Evolutionary conservation across 2,797 vertebrate genomes (phyloP).

Genomic region (Saxicola maurus): DNA sequence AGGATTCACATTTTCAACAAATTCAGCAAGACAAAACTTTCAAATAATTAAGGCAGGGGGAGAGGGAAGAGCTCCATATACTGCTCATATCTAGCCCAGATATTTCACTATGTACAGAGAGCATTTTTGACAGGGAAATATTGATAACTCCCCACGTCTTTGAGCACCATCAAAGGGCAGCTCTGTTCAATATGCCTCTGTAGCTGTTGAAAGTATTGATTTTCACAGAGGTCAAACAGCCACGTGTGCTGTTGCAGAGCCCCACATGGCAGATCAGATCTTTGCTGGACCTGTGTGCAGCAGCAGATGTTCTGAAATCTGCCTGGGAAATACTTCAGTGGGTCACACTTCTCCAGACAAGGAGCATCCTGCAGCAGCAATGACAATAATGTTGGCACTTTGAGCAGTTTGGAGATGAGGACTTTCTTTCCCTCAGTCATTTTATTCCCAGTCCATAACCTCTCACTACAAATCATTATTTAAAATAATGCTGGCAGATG

Average conservation of each 20-base stretch:
- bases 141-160: not conserved
- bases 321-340: not conserved
- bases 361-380: not conserved
- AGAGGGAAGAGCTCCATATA: not conserved
- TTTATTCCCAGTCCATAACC: not conserved
- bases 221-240: not conserved
- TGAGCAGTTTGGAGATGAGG: not conserved
- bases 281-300: not conserved
- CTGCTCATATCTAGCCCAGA: not conserved
- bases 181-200: not conserved
- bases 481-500: not conserved
- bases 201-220: not conserved
- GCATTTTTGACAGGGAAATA: not conserved
- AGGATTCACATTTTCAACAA: not conserved
- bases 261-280: not conserved
- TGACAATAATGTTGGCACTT: not conserved
- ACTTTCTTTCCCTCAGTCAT: not conserved
- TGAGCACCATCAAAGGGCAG: not conserved
- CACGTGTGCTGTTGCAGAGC: not conserved
- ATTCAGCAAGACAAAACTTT: not conserved
- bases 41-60: rapidly evolving
- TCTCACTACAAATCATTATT: rapidly evolving
- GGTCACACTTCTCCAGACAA: not conserved
- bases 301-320: not conserved
- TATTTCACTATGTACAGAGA: not conserved